Base-by-base conservation (phyloP, 2,888 invertebrate species). In the Allacma fusca region DNA sequence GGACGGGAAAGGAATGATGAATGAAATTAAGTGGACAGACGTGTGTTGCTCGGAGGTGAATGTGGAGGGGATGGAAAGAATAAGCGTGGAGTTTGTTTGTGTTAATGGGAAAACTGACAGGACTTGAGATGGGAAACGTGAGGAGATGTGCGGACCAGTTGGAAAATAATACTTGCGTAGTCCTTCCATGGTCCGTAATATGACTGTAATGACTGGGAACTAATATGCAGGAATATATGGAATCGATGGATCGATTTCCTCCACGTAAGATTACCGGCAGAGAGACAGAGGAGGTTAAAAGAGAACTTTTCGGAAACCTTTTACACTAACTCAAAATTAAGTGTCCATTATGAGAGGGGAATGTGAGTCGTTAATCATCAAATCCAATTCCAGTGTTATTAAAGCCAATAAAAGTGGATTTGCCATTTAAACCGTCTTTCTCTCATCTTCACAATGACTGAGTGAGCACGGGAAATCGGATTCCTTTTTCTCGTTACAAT, bases 331-430 rank as follows among this genome's bases (percentile, higher is more conserved):
- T 4, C 5, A 21, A 57, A 57, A 9, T 57, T 57, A 16, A 57
- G 43, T 69, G 69, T 69, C 43, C 69, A 69, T 69, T 34, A 34
- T 34, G 9, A 34, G 4, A 34, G 34, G 4, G 9, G 34, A 9
- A 9, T 7, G 34, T 34, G 5, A 34, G 5, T 34, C 34, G 40
- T 21, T 7, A 19, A 29, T 7, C 2, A 50, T 24, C 16, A 16
- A 57, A 5, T 9, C 57, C 57, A 57, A 19, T 57, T 57, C 57
- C 21, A 28, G 28, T 44, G 44, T 28, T 67, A 44, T 50, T 26
- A 71, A 71, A 71, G 71, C 50, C 71, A 50, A 71, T 71, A 71
- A 71, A 69, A 71, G 50, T 71, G 71, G 71, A 71, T 71, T 71
- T 71, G 24, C 71, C 28, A 71, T 71, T 57, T 44, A 43, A 16